phyloP scores from a whole-genome alignment of 1,140 invertebrate species.

The Drosophila virilis region DNA sequence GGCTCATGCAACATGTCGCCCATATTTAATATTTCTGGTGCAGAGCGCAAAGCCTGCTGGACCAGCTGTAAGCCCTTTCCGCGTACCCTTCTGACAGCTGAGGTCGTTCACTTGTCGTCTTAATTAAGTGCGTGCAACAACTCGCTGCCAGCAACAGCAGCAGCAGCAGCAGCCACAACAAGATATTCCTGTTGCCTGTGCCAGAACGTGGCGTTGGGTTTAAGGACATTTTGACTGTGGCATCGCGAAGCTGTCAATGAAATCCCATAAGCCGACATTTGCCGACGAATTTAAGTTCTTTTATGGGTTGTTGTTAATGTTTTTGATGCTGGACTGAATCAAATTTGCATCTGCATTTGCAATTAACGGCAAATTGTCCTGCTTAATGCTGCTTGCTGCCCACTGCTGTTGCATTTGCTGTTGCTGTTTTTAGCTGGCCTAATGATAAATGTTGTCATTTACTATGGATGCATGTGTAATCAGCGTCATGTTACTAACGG shows the following conservation, averaged over 20 bases:
- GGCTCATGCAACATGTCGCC: constrained; percentile 30
- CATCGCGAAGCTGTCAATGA: constrained; percentile 65
- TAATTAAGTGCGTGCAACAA: constrained; percentile 75
- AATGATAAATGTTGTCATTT: constrained; percentile 59
- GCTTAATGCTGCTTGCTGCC: constrained; percentile 1
- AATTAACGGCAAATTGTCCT: constrained; percentile 46
- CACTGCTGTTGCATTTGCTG: constrained; percentile 3
- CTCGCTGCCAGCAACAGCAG: constrained; percentile 22
- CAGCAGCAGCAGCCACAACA: constrained; percentile 28
- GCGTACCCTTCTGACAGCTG: constrained; percentile 57
- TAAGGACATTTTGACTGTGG: constrained; percentile 73
- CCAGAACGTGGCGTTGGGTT: constrained; percentile 24
- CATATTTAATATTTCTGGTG: constrained; percentile 62
- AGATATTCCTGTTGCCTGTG: constrained; percentile 18
- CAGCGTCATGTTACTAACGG: constrained; percentile 67
- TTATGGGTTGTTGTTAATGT: constrained; percentile 36
- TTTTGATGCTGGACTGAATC: constrained; percentile 22
- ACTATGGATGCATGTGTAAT: constrained; percentile 41
- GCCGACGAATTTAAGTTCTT: constrained; percentile 46
- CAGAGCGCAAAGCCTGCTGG: constrained; percentile 34
- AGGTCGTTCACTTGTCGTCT: constrained; percentile 81
- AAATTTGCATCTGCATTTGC: constrained; percentile 54
- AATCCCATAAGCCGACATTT: constrained; percentile 73
- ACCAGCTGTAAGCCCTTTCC: constrained; percentile 16
- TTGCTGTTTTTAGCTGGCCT: constrained; percentile 14